Base-by-base conservation (phyloP, 2,888 invertebrate species). In the Macrosiphum euphorbiae region DNA sequence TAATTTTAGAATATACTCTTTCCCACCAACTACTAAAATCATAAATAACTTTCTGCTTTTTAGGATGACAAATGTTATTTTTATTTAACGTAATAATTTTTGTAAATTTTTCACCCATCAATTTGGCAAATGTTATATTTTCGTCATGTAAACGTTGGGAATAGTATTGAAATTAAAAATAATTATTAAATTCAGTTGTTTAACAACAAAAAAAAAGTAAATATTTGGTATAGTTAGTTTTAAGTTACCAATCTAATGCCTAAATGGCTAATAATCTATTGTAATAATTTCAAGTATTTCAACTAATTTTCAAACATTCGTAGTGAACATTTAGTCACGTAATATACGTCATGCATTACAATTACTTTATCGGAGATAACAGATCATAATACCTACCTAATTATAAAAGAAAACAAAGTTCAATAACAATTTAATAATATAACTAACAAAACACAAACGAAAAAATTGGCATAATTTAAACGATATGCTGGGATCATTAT, bases 121-220 rank as follows among this genome's bases (percentile, higher is more conserved):
- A 8, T 89, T 89, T 89, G 89, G 89, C 89, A 89, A 47, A 89
- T 89, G 89, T 89, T 89, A n/a, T 89, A n/a, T n/a, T 61, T 61
- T 20, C n/a, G 50, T 87, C 87, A 35, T 87, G 24, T 41, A 50
- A 87, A 87, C n/a, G 3, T 35, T 35, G 8, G 35, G n/a, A 78
- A 35, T 78, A 35, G 20, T 35, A 78, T 78, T 35, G 7, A 78
- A 78, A 78, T 35, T 78, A 78, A 35, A 78, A 24, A 78, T 78
- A 78, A 78, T 78, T 20, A 78, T 78, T 20, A 78, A 20, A 35
- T 78, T 78, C 3, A 35, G 35, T 67, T n/a, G n/a, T 35, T 78
- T 35, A 35, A 35, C 78, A 78, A 78, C 35, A 67, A 78, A 35
- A 78, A 78, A 67, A 78, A 35, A 20, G 2, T 28, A 52, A 87